Evolutionary conservation across 2,888 invertebrate genomes (phyloP), one percentile per base, ranked within the genome.

Genomic region (Lepetodrilus schrolli): DNA sequence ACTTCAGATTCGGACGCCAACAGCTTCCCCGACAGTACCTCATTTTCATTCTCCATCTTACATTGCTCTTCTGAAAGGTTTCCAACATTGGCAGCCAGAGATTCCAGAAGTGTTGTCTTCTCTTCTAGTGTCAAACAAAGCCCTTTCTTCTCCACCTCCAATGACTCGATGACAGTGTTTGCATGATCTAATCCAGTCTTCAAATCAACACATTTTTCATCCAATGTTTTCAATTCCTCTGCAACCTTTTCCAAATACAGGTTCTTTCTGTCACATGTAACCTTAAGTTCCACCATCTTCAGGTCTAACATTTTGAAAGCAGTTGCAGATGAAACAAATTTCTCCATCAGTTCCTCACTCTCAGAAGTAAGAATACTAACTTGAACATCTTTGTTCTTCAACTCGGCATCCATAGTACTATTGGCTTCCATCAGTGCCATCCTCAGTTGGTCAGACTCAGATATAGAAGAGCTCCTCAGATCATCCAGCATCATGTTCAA

Each of bases 181-280:
- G 26, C 13, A n/a, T 72, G 70, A 38, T 51, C 73, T 37, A 77
- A 17, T 21, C 73, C 77, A 20, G 77, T 58, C 37, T 65, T 71
- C 8, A 74, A 38, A 34, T 70, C 68, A 43, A 66, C 17, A 68
- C 49, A 75, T 3, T 69, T 38, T 8, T 70, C 23, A 50, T 70
- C 66, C 4, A 73, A 43, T 36, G 20, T 43, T 21, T 70, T 73
- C 50, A 70, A 66, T 23, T 73, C 23, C 8, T 70, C n/a, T 21
- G 23, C 47, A 20, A 75, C 21, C 23, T 30, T 26, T 20, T 50
- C 66, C 13, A 75, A 36, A 20, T 70, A 34, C 23, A 38, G 50
- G 37, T 66, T 70, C 37, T 73, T 75, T 10, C n/a, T 37, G 58
- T 51, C 43, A 43, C 7, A 75, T 21, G 37, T 72, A 13, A 43